Conservation (phyloP, 2,888 invertebrate genomes). For the Girardia tigrina region DNA sequence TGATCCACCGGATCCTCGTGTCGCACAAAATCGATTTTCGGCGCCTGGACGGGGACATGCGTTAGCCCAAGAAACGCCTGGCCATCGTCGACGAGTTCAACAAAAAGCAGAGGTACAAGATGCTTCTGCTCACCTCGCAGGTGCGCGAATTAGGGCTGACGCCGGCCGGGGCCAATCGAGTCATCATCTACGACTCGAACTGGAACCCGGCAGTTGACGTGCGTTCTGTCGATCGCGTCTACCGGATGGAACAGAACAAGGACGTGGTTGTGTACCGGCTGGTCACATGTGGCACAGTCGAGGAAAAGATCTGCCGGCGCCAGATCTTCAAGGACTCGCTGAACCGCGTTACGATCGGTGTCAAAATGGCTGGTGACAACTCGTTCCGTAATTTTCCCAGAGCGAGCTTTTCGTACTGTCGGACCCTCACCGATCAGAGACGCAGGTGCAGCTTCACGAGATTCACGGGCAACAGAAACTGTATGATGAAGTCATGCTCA, state of each 20-base stretch:
- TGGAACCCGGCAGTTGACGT: constrained; percentile 53
- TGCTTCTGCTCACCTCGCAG: constrained; percentile 51
- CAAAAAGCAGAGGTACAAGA: constrained; percentile 42
- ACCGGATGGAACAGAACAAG: constrained; percentile 51
- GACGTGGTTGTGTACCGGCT: constrained; percentile 51
- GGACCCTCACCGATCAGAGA: constrained; percentile 44
- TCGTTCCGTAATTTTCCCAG: constrained; percentile 51
- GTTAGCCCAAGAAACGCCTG: constrained; percentile 45
- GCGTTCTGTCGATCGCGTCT: constrained; percentile 52
- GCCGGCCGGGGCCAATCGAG: constrained; percentile 51
- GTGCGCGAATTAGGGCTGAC: constrained; percentile 52
- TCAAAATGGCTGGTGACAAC: constrained; percentile 37
- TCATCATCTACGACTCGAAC: constrained; percentile 51
- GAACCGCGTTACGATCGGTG: constrained; percentile 48
- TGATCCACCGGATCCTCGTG: constrained; percentile 42
- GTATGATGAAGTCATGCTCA: constrained; percentile 37
- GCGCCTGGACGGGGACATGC: constrained; percentile 50
- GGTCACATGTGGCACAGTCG: constrained; percentile 52
- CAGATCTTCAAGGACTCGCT: constrained; percentile 52
- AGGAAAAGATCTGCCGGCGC: constrained; percentile 52
- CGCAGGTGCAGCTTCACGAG: constrained; percentile 48
- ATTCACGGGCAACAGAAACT: constrained; percentile 45
- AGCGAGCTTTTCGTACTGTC: constrained; percentile 48
- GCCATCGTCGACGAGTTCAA: constrained; percentile 47
- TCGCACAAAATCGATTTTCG: constrained; percentile 43